Conservation (phyloP, 2,888 invertebrate genomes). For the Brenthis hecate region DNA sequence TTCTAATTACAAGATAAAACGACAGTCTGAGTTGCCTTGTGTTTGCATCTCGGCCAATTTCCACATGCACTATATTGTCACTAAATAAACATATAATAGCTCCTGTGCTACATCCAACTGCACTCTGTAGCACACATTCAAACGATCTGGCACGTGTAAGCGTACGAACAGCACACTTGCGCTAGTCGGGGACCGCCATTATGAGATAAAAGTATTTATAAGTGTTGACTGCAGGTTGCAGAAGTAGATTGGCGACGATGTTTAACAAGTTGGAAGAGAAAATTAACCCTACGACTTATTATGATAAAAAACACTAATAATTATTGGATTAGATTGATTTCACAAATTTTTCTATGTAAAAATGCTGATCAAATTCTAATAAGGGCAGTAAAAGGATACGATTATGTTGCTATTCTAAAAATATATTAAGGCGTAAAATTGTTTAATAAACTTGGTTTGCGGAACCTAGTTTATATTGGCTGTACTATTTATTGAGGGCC, state of each 20-base stretch:
- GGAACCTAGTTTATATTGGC: conserved; percentile 35
- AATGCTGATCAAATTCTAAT: too few relatives aligned
- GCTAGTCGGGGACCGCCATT: conserved; percentile 42
- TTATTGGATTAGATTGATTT: too few relatives aligned
- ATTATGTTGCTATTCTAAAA: background rate
- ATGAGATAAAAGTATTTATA: conserved; percentile 42
- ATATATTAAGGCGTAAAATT: conserved; percentile 1
- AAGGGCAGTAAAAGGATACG: background rate
- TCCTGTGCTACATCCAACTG: conserved; percentile 43
- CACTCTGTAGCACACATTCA: conserved; percentile 50
- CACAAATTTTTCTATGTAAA: too few relatives aligned
- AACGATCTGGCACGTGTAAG: conserved; percentile 53
- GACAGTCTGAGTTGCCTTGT: conserved; percentile 28
- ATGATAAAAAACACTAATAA: conserved; percentile 4
- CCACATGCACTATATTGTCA: conserved; percentile 44
- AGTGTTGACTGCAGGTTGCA: conserved; percentile 36
- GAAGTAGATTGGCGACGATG: conserved; percentile 32
- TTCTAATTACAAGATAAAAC: conserved; percentile 30
- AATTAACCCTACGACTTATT: conserved; percentile 6
- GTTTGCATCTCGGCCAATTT: conserved; percentile 44
- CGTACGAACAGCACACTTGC: conserved; percentile 47
- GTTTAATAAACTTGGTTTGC: conserved; percentile 26
- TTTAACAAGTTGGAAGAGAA: conserved; percentile 17
- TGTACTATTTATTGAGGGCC: conserved; percentile 47
- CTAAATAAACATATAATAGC: conserved; percentile 43